Base-by-base conservation (phyloP, 2,113 vertebrate species). In the Callipepla squamata region DNA sequence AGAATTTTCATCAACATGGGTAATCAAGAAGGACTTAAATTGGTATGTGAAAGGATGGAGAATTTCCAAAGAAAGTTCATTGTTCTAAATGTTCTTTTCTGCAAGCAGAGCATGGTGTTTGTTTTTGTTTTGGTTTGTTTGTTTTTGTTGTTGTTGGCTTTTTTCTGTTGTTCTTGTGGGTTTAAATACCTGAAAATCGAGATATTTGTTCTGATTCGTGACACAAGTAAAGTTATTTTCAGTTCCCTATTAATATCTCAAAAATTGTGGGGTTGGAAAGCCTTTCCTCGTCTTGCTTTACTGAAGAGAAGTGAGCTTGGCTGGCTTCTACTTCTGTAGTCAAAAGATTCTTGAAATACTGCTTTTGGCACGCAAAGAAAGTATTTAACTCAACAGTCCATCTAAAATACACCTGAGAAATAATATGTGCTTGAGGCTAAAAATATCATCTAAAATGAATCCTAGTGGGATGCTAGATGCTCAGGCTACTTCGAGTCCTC, bases 361-460 rank as follows among this genome's bases (percentile, higher is more conserved):
- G 12, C 30, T 92, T 80, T 93, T 63, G 85, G 63, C 81, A 94
- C 89, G 77, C 48, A 79, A 87, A 87, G 7, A 77, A 91, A 85
- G 59, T 70, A 92, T 94, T 79, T 89, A 92, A 69, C 80, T 93
- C 86, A 94, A 76, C 83, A 91, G 74, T 70, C 87, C 78, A 40
- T 86, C 48, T 93, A 76, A 94, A 90, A 95, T 81, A 87, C 92
- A 90, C 80, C 55, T 68, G 91, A 96, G 92, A 96, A 93, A 93
- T 94, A 94, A 87, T 38, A 9, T 80, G 90, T 94, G 80, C 92
- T 93, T 82, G 92, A 91, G 67, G 79, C 90, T 96, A 93, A 94
- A 96, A 95, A 85, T 95, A 80, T 62, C 92, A 94, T 72, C 82
- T 51, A 82, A 95, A 96, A 95, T 91, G 87, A 89, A 95, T 95